phyloP scores from a whole-genome alignment of 2,888 invertebrate genomes.

The Capitulum mitella region DNA sequence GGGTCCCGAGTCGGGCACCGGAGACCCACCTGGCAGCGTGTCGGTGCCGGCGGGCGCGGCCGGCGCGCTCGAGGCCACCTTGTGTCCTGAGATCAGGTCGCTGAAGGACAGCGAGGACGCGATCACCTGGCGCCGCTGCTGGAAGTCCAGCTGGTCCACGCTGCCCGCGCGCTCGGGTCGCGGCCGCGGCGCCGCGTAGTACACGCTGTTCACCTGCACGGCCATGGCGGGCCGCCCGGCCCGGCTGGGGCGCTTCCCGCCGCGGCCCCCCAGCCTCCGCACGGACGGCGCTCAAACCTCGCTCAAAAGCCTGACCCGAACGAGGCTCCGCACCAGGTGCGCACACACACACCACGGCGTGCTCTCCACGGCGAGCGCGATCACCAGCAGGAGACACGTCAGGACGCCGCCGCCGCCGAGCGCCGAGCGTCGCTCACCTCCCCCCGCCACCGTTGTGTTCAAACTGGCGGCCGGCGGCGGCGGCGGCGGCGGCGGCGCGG shows the following conservation, averaged over 20 bases:
- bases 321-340: not conserved
- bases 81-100: not conserved
- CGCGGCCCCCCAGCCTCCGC: not conserved
- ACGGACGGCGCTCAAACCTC: not conserved
- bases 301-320: not conserved
- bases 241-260: not conserved
- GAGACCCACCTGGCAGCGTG: no score
- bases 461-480: slow-evolving; percentile 15
- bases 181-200: not conserved
- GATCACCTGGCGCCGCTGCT: slow-evolving; percentile 13
- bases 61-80: not conserved
- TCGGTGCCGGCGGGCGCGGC: no score
- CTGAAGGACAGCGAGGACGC: slow-evolving; percentile 6
- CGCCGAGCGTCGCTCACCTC: not conserved
- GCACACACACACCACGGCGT: not conserved
- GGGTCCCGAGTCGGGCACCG: no score
- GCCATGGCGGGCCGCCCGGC: not conserved
- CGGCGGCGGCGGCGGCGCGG: not conserved
- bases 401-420: not conserved
- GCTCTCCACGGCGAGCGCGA: no score
- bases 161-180: not conserved
- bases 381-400: no score
- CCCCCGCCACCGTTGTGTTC: not conserved
- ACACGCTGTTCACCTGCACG: slow-evolving; percentile 14
- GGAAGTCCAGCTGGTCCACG: slow-evolving; percentile 6